phyloP scores from a whole-genome alignment of 1,140 invertebrate genomes.

The Tigriopus japonicus region DNA sequence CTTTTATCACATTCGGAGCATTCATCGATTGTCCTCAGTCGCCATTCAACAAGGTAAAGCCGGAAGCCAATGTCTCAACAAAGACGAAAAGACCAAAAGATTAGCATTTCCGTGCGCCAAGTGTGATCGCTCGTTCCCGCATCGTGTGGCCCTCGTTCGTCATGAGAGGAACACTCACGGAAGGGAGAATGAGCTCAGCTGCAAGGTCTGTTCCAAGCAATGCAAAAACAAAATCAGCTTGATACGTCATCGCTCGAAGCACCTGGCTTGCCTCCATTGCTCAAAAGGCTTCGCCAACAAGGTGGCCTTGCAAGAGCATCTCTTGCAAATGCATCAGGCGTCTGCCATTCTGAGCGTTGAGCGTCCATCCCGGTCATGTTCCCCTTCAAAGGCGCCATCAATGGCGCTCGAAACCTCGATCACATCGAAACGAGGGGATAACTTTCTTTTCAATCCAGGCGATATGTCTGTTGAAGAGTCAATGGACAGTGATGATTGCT shows the following conservation, averaged over 20 bases:
- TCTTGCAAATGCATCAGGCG: neutral
- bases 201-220: slow-evolving; percentile 18
- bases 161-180: slow-evolving; percentile 33
- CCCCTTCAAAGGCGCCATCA: neutral
- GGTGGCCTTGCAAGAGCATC: slow-evolving; percentile 4
- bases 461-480: neutral
- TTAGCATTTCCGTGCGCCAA: slow-evolving; percentile 30
- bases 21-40: too few relatives aligned
- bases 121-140: slow-evolving; percentile 40
- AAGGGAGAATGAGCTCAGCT: slow-evolving; percentile 17
- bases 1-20: too few relatives aligned
- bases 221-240: slow-evolving; percentile 19
- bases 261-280: slow-evolving; percentile 6
- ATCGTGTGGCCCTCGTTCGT: slow-evolving; percentile 43
- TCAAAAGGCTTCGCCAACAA: neutral
- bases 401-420: neutral
- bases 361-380: neutral
- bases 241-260: slow-evolving; percentile 17
- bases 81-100: too few relatives aligned
- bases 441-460: neutral
- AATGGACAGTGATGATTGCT: neutral
- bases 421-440: neutral
- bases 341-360: neutral
- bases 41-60: too few relatives aligned
- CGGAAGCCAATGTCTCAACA: too few relatives aligned